phyloP scores from a whole-genome alignment of 2,888 invertebrate species.

The Bellardia pandia region DNA sequence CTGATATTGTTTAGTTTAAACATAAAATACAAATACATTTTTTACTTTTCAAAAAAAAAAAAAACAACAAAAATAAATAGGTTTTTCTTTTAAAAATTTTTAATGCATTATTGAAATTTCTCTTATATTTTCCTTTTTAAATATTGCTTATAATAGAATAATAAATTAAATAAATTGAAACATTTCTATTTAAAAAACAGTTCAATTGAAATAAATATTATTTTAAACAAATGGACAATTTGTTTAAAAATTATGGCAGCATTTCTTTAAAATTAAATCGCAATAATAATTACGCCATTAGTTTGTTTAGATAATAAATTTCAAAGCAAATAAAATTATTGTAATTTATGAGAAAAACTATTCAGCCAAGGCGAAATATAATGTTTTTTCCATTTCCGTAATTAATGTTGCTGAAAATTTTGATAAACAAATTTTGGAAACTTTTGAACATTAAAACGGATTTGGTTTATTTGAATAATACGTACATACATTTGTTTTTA shows the following conservation, averaged over 20 bases:
- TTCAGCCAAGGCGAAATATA: neutral
- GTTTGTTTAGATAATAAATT: conserved; percentile 14
- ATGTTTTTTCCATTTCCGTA: neutral
- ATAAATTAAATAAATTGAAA: conserved; percentile 11
- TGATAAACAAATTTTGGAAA: neutral
- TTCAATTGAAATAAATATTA: conserved; percentile 20
- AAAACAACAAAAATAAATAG: neutral
- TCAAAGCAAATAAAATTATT: neutral
- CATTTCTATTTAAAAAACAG: conserved; percentile 5
- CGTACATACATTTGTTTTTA: no score
- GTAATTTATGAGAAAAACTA: neutral
- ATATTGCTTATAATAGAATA: neutral
- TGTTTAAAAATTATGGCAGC: conserved; percentile 19
- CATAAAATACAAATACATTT: neutral
- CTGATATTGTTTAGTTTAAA: neutral
- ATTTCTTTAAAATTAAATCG: neutral
- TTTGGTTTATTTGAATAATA: neutral
- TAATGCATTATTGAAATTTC: neutral
- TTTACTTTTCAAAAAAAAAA: neutral
- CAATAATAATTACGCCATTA: neutral
- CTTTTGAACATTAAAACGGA: neutral
- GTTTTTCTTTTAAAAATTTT: neutral
- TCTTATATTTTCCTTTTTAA: neutral
- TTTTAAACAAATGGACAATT: conserved; percentile 35
- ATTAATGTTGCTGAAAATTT: neutral